phyloP scores from a whole-genome alignment of 1,140 invertebrate species.

The Brachionus plicatilis region DNA sequence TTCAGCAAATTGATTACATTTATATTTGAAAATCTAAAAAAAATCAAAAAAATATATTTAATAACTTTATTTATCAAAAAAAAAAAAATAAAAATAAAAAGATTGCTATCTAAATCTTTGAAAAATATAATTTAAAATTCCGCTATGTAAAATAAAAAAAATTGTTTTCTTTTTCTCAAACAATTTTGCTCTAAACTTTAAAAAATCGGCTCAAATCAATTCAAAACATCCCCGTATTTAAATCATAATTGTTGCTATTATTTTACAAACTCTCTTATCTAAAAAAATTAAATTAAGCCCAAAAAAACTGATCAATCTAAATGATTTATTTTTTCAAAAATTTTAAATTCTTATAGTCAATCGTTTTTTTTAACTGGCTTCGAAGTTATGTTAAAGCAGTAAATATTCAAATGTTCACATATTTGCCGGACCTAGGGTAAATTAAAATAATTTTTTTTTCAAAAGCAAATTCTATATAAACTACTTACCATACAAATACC shows the following conservation, averaged over 20 bases:
- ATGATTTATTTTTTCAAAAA: not conserved
- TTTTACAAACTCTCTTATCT: not conserved
- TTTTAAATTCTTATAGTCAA: not conserved
- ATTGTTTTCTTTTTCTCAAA: not conserved
- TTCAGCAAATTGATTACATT: no score
- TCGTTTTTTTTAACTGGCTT: not conserved
- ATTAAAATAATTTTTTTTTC: not conserved
- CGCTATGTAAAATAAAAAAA: not conserved
- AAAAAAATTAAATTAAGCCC: not conserved
- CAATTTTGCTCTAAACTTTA: not conserved
- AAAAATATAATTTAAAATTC: not conserved
- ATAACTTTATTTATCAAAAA: not conserved
- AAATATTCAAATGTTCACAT: slow-evolving; percentile 37
- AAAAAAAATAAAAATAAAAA: not conserved
- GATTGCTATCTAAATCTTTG: not conserved
- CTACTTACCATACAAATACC: slow-evolving; percentile 69
- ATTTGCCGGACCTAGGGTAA: slow-evolving; percentile 21
- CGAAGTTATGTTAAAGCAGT: slow-evolving; percentile 28
- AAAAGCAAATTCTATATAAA: not conserved
- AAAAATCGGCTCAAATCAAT: not conserved
- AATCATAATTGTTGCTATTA: not conserved
- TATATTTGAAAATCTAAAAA: not conserved
- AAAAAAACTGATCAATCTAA: not conserved
- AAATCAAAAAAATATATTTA: not conserved
- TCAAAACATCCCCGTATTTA: not conserved